Percentiles rank a stretch among this genome's conserved stretches.
Conservation (phyloP, 2,113 vertebrate genomes). For the Corythoichthys haematopterus region DNA sequence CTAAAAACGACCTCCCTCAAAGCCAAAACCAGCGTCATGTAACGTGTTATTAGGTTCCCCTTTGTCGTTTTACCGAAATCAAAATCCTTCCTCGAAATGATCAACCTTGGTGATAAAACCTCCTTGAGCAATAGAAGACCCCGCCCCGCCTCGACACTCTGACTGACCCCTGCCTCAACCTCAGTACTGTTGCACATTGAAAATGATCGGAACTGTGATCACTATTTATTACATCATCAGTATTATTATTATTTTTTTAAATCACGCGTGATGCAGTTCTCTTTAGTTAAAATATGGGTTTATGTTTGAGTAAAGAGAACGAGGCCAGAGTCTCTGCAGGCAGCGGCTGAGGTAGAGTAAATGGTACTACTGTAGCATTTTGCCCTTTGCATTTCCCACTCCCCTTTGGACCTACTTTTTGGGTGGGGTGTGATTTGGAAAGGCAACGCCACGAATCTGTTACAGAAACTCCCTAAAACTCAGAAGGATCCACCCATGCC, state of each 20-base stretch:
- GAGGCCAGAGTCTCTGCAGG: slow-evolving; percentile 10
- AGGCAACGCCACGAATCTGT: slow-evolving; percentile 23
- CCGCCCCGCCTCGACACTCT: slow-evolving; percentile 3
- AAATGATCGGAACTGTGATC: slow-evolving; percentile 48
- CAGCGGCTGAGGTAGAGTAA: slow-evolving; percentile 17
- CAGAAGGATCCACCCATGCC: slow-evolving; percentile 46
- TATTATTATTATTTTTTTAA: slow-evolving; percentile 47
- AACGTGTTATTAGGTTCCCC: slow-evolving; percentile 12
- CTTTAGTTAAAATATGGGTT: slow-evolving; percentile 30
- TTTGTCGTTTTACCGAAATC: slow-evolving; percentile 10
- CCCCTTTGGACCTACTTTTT: slow-evolving; percentile 43
- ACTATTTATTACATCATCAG: slow-evolving; percentile 49
- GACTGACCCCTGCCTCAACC: slow-evolving; percentile 32
- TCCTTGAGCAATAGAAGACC: slow-evolving; percentile 53
- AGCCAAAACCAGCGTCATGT: slow-evolving; percentile 27
- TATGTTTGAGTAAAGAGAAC: slow-evolving; percentile 27
- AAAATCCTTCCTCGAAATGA: slow-evolving; percentile 27
- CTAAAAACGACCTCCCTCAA: slow-evolving; percentile 15
- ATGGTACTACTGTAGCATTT: slow-evolving; percentile 64
- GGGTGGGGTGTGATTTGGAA: slow-evolving; percentile 12
- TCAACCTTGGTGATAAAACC: slow-evolving; percentile 29
- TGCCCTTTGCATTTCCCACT: slow-evolving; percentile 20
- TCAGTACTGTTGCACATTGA: slow-evolving; percentile 53
- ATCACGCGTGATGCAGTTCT: slow-evolving; percentile 12
- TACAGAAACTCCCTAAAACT: slow-evolving; percentile 17